Base-by-base conservation (phyloP, 2,797 vertebrate genomes). In the Sebastes melanostomus region DNA sequence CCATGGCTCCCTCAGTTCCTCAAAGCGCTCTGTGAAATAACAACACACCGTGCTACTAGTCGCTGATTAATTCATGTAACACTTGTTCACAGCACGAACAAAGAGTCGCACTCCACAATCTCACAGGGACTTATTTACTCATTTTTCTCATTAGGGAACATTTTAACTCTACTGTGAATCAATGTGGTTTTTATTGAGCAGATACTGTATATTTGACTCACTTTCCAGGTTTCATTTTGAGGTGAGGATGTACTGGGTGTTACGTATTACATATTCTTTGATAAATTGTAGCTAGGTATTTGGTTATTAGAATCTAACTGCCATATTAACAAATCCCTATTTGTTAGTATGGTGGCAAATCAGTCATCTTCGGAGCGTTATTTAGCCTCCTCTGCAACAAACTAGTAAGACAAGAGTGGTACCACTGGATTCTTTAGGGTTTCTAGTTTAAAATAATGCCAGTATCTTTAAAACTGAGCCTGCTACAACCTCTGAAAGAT, bases 1-100 rank as follows among this genome's bases (percentile, higher is more conserved):
- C 86, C 52, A 27, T 66, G 75, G 78, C 75, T 89, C 84, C 71
- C 87, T 73, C 76, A 58, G 66, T 85, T 89, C 78, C 82, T 87
- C 86, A 90, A 83, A 86, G 80, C 86, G 60, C 75, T 80, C 54
- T 67, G 70, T 80, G 81, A 84, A 86, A 86, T 70, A 89, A 87
- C 73, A 86, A 83, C 80, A 82, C 77, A 77, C 68, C 58, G 74
- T 62, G 73, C 42, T 60, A 67, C 80, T 68, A 87, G 71, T 77
- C 73, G 82, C 56, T 82, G 86, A 89, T 89, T 90, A 90, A 91
- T 91, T 93, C 85, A 88, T 83, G 75, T 80, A 82, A 79, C 81
- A 85, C 71, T 84, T 66, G 66, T 75, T 88, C 79, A 60, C 78
- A 88, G 85, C 74, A 29, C 72, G 72, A 75, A 90, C 68, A 89